phyloP scores from a whole-genome alignment of 1,140 invertebrate species.

The Trypoxylus dichotomus region DNA sequence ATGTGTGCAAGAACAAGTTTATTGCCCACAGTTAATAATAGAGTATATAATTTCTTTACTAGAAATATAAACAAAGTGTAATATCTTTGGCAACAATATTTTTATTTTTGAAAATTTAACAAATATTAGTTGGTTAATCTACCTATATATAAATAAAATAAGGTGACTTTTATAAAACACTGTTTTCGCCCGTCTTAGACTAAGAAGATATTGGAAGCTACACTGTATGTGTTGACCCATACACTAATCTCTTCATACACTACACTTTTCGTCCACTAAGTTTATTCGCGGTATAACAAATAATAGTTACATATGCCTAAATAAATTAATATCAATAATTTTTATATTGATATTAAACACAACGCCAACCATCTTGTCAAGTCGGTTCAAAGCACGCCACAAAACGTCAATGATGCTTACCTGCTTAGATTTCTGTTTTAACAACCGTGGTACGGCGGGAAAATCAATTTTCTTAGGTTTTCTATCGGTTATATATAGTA shows the following conservation, averaged over 20 bases:
- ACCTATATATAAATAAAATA: conserved; percentile 16
- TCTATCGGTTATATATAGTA: too few relatives aligned
- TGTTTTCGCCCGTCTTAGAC: conserved; percentile 14
- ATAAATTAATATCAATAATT: not conserved
- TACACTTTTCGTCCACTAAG: conserved; percentile 1
- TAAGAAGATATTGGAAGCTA: not conserved
- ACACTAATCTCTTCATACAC: not conserved
- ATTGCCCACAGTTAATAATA: conserved; percentile 8
- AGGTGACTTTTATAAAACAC: conserved; percentile 4
- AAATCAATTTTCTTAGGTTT: not conserved
- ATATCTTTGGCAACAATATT: conserved; percentile 8
- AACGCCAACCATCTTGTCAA: conserved; percentile 28
- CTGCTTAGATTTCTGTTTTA: not conserved
- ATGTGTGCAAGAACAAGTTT: conserved; percentile 2
- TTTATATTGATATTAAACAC: not conserved
- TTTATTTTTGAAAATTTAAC: not conserved
- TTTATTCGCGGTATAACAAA: not conserved
- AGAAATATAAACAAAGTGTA: conserved; percentile 21
- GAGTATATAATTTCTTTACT: not conserved
- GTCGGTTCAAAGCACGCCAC: conserved; percentile 25
- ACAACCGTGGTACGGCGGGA: not conserved
- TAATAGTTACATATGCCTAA: not conserved
- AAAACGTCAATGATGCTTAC: conserved; percentile 29
- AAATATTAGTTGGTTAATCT: not conserved
- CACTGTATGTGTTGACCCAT: conserved; percentile 4